phyloP scores from a whole-genome alignment of 2,113 vertebrate genomes.

The Myiozetetes cayanensis region DNA sequence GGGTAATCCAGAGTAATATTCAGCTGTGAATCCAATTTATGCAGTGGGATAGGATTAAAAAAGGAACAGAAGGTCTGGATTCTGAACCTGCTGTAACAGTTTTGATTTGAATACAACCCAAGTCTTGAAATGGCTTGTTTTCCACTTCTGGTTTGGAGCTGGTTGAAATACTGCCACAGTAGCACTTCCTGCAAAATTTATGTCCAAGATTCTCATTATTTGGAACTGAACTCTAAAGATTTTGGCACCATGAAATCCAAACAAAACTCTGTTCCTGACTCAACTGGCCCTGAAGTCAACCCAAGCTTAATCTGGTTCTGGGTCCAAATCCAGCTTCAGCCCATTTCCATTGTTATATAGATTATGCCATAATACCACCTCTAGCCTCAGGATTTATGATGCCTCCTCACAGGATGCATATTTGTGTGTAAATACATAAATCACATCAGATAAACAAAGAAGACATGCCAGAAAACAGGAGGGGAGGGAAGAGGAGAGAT shows the following conservation, averaged over 20 bases:
- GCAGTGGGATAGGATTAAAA: slow-evolving; percentile 57
- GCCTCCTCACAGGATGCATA: slow-evolving; percentile 51
- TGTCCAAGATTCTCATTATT: slow-evolving; percentile 66
- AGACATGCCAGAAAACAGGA: slow-evolving; percentile 60
- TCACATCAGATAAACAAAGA: slow-evolving; percentile 72
- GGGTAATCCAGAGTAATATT: slow-evolving; percentile 44
- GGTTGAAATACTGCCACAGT: slow-evolving; percentile 67
- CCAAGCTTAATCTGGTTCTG: slow-evolving; percentile 43
- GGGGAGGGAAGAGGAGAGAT: slow-evolving; percentile 54
- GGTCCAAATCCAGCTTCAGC: slow-evolving; percentile 49
- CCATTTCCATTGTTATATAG: slow-evolving; percentile 32
- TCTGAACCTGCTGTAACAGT: slow-evolving; percentile 60
- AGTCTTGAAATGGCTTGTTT: slow-evolving; percentile 65
- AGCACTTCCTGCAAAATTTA: slow-evolving; percentile 54
- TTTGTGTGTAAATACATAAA: slow-evolving; percentile 70
- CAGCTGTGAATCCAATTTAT: slow-evolving; percentile 60
- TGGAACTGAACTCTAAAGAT: slow-evolving; percentile 60
- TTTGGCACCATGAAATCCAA: slow-evolving; percentile 52
- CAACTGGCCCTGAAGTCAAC: slow-evolving; percentile 51
- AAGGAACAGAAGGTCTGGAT: slow-evolving; percentile 63
- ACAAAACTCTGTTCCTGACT: slow-evolving; percentile 52
- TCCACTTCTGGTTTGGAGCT: slow-evolving; percentile 68
- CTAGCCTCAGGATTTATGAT: slow-evolving; percentile 60
- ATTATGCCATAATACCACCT: slow-evolving; percentile 36
- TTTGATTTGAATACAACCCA: slow-evolving; percentile 60